Evolutionary conservation across 2,797 vertebrate genomes (phyloP), one percentile per base, ranked within the genome.

Genomic region (Odontamblyopus rebecca): DNA sequence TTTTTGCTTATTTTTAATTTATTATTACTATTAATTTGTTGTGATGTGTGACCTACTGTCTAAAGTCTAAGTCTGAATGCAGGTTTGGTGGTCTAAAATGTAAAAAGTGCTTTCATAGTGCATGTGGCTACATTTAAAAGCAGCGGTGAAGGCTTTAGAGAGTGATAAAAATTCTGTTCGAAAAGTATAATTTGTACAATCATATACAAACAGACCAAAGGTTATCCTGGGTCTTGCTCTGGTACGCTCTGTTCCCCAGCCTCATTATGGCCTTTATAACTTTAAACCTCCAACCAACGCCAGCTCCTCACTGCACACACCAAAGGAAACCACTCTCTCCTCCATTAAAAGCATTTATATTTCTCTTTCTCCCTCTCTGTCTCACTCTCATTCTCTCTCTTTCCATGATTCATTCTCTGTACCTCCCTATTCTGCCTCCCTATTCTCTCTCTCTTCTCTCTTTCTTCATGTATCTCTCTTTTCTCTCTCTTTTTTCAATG

Each of bases 331-430:
- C 84, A 70, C 69, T 50, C 79, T 80, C 71, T 38, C 76, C 86
- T 90, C 82, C 85, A 86, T 87, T 88, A 86, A 83, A 82, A 80
- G 68, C 74, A 80, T 68, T 64, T 87, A 81, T 84, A 85, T 86
- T 84, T 73, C 70, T 81, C 67, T 75, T 67, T 66, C 59, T 71
- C 35, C 35, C 35, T 7, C 35, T 38, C 35, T 9, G 7, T 38
- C 73, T 69, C 76, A 77, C 79, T 61, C 81, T 84, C 60, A 76
- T 53, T 72, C 68, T 66, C 59, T 71, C 35, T 0, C 7, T 9
- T 8, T 38, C 35, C 2, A 23, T 23, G 23, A 23, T 0, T 38
- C 73, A 67, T 74, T 78, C 79, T 61, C 81, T 84, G 53, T 77
- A 48, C 32, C 61, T 27, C 6, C 23, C n/a, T 4, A 15, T 50